Base-by-base conservation (phyloP, 2,797 vertebrate species). In the Florisuga fusca region DNA sequence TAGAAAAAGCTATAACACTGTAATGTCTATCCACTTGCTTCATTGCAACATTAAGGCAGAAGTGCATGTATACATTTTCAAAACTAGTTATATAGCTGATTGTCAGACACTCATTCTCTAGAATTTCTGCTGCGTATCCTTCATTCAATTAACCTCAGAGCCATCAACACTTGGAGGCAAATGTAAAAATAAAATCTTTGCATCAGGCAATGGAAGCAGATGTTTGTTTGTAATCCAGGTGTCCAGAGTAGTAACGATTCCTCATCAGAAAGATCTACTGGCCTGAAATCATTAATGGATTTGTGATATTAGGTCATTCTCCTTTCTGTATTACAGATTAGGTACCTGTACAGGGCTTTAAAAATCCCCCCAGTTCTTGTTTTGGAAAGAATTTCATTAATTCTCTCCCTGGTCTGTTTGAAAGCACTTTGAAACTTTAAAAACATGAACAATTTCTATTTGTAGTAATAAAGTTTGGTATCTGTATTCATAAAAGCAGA, bases 111-210 rank as follows among this genome's bases (percentile, higher is more conserved):
- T 87, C 58, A 50, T 73, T 93, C 62, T 34, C 73, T 38, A 69
- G 18, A 33, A 57, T 68, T 87, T 92, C 66, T 92, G 16, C 67
- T 50, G 27, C 25, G 55, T 58, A 94, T 66, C 62, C 25, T 91
- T 93, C 82, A 69, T 81, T 84, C 73, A 88, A 57, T 95, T 92
- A 95, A 88, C 73, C 58, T 31, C 61, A 85, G 46, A 91, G 45
- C 22, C 48, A 84, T 67, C 25, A 59, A 18, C 31, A 66, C 72
- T 92, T 61, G 41, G 22, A 96, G 38, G 59, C 13, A 91, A 93
- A 91, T 12, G n/a, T 68, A 54, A 33, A 83, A 86, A 67, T 63
- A 92, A 75, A 88, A 45, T 67, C 53, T 53, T 58, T 67, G 31
- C 38, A 63, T 31, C 58, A 68, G 31, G 15, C 2, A 87, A 15